Percentiles rank a stretch among this genome's conserved stretches.
These are phyloP conservation scores for Dascyllus trimaculatus DNA, from an alignment of 2,113 vertebrate genomes.

Conservation along the genomic window DNA sequence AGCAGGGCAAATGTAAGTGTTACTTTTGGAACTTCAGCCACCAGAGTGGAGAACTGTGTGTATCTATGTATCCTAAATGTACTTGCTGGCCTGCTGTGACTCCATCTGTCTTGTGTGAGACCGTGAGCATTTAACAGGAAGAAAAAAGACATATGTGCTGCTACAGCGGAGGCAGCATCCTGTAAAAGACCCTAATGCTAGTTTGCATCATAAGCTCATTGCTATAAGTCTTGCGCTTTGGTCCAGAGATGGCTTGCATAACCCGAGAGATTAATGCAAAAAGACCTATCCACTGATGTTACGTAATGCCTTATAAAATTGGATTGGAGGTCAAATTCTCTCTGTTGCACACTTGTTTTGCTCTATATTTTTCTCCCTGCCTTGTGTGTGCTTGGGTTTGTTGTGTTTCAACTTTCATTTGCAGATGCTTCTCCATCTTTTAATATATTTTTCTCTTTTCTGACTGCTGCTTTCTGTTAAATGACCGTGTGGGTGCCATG, in stretches of 20 bases:
- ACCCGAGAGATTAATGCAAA: constrained; percentile 66
- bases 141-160: neutral
- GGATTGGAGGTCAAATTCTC: constrained; percentile 52
- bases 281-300: constrained; percentile 49
- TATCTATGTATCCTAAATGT: neutral
- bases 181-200: constrained; percentile 44
- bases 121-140: neutral
- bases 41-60: neutral
- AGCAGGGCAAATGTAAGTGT: neutral
- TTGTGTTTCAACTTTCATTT: neutral
- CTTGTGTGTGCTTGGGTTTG: neutral
- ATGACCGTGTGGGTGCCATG: neutral
- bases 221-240: constrained; percentile 45
- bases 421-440: neutral
- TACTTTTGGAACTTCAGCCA: constrained; percentile 1
- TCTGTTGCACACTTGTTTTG: constrained; percentile 30
- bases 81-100: neutral
- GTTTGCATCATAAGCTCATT: constrained; percentile 65
- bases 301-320: constrained; percentile 36
- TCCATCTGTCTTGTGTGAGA: constrained; percentile 2
- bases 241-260: constrained; percentile 57
- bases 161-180: constrained; percentile 1
- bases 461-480: neutral
- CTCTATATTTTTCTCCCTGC: constrained; percentile 6
- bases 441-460: neutral